Evolutionary conservation across 30 jellyfish, hydroid and myxozoan species (phyloP).

Genomic region (Haliclystus octoradiatus): DNA sequence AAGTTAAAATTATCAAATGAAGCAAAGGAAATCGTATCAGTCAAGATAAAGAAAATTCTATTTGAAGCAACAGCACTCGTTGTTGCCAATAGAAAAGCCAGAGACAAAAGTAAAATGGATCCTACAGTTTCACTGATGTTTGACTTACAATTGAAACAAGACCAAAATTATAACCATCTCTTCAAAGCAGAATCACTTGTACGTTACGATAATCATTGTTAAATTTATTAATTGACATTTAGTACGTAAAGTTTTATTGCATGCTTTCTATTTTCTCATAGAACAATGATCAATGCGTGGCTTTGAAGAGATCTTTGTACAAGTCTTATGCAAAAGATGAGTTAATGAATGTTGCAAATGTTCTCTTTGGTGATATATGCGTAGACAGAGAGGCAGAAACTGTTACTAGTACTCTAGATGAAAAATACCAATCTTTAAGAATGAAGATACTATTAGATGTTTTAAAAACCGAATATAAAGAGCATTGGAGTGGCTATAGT

Average conservation of each 20-base stretch:
- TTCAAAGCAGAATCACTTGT: no score
- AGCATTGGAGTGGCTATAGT: background rate
- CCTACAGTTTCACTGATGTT: background rate
- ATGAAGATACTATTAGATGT: background rate
- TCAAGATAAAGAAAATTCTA: conserved; percentile 45
- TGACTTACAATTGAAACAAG: background rate
- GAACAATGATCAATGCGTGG: no score
- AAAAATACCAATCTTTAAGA: background rate
- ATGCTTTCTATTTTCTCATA: no score
- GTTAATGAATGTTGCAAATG: conserved; percentile 76
- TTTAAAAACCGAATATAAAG: background rate
- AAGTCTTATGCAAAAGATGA: no score
- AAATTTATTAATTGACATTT: no score
- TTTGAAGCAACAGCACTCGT: conserved; percentile 79
- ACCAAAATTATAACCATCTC: background rate
- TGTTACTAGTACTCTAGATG: background rate
- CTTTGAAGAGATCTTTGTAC: no score
- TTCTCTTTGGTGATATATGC: conserved; percentile 49
- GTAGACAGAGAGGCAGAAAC: conserved; percentile 73
- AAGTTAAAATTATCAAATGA: conserved; percentile 39
- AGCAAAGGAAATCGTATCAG: conserved; percentile 23
- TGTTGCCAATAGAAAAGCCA: conserved; percentile 51
- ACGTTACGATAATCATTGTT: no score
- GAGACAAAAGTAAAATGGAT: background rate
- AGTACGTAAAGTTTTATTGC: no score